Base-by-base conservation (phyloP, 2,113 vertebrate species). In the Arvicanthis niloticus region DNA sequence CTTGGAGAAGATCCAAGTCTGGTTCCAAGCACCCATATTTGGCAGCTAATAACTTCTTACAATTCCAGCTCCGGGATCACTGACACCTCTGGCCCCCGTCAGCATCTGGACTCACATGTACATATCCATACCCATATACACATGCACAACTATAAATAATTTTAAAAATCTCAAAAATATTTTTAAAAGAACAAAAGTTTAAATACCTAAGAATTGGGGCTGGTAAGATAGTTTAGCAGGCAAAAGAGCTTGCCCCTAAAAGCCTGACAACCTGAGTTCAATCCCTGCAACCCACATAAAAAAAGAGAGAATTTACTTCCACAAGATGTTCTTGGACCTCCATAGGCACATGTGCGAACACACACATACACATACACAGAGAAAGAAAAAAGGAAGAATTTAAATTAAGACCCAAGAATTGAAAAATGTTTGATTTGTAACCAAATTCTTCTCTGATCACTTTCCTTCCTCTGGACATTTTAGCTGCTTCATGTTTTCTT, bases 391-490 rank as follows among this genome's bases (percentile, higher is more conserved):
- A 68, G 22, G 31, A 37, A 86, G 5, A 21, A 85, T 62, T 84
- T 84, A 48, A 34, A 37, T 62, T 37, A 88, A 88, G 67, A 73
- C 51, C 8, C n/a, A 93, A 96, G 48, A 94, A 90, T 0, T 31
- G 37, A 8, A 34, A 82, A 37, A 75, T 65, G 72, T 40, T 42
- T 58, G 17, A 92, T 62, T 88, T 94, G 84, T 82, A 91, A 91
- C 84, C 51, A 53, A 70, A 81, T 15, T 76, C 51, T 51, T 94
- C 62, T 86, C 80, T 84, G 29, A 84, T 82, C 13, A 95, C 37
- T 91, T 96, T 73, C 0, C 26, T 91, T 81, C 85, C 80, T 94
- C 45, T 65, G 7, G 31, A 42, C 88, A 97, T 97, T 97, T 95
- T 75, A 96, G 92, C 81, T 96, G 73, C 78, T 88, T 68, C 22